These are phyloP conservation scores for Sympetrum striolatum DNA, from an alignment of 2,888 invertebrate species.

Conservation along the genomic window DNA sequence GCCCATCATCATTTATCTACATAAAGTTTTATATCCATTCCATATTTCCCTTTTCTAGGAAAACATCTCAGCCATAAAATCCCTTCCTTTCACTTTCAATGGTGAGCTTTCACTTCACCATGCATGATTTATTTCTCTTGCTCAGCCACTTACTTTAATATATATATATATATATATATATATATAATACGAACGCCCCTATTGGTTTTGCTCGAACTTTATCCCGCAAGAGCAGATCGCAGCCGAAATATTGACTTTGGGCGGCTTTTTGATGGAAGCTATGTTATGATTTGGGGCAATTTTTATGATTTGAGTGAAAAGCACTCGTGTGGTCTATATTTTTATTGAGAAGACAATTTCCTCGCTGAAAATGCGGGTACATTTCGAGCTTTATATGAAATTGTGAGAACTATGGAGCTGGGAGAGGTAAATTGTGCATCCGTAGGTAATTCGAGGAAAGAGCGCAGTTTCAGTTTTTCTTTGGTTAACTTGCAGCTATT, in stretches of 20 bases:
- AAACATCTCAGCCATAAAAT: neutral
- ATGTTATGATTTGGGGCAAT: too few relatives aligned
- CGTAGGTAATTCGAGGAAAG: too few relatives aligned
- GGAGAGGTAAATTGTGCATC: too few relatives aligned
- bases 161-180: neutral
- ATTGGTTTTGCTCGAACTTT: neutral
- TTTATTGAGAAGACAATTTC: too few relatives aligned
- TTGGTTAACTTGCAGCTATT: too few relatives aligned
- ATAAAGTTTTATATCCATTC: too few relatives aligned
- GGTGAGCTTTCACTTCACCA: neutral
- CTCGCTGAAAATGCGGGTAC: too few relatives aligned
- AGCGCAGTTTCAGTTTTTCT: too few relatives aligned
- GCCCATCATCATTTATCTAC: neutral
- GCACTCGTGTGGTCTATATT: too few relatives aligned
- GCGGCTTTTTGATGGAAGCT: neutral
- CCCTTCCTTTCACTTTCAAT: neutral
- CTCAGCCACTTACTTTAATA: neutral
- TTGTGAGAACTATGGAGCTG: too few relatives aligned
- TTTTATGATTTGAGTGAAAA: too few relatives aligned
- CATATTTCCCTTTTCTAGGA: neutral
- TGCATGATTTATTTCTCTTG: neutral
- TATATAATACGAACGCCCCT: neutral
- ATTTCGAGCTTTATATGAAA: too few relatives aligned
- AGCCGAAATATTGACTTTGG: neutral
- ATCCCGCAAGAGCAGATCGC: neutral